These are phyloP conservation scores for Zonitis immaculata DNA, from an alignment of 2,888 invertebrate species.

Conservation along the genomic window DNA sequence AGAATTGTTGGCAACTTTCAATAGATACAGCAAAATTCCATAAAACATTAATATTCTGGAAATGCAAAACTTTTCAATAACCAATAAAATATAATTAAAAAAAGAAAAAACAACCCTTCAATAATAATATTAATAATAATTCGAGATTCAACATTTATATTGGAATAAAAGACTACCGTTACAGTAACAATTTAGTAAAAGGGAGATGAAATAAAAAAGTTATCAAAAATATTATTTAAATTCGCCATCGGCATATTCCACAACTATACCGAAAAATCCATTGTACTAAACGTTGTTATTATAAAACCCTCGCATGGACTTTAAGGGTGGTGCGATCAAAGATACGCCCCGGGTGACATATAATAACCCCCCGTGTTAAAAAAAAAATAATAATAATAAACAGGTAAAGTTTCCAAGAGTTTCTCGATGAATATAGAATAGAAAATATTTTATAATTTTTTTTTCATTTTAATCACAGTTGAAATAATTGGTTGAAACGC, in stretches of 20 bases:
- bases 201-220: too few species aligned
- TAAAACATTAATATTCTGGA: too few species aligned
- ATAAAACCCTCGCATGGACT: slow-evolving; percentile 8
- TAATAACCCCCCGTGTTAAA: slow-evolving; percentile 16
- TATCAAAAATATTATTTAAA: slow-evolving; percentile 22
- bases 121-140: too few species aligned
- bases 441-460: too few species aligned
- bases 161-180: too few species aligned
- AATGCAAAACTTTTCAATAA: too few species aligned
- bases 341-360: slow-evolving; percentile 17
- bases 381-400: too few species aligned
- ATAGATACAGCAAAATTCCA: not conserved
- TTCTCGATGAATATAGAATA: not conserved
- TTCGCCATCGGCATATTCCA: slow-evolving; percentile 11
- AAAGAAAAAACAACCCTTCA: not conserved
- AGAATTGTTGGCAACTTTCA: not conserved
- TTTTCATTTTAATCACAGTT: not conserved
- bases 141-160: too few species aligned
- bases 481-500: not conserved
- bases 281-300: slow-evolving; percentile 19
- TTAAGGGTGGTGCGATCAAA: slow-evolving; percentile 17
- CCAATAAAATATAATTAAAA: too few species aligned
- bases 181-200: too few species aligned
- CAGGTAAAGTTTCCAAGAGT: slow-evolving; percentile 1
- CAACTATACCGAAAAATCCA: slow-evolving; percentile 8